phyloP scores from a whole-genome alignment of 2,888 invertebrate genomes.

The Netelia fuscicornis region DNA sequence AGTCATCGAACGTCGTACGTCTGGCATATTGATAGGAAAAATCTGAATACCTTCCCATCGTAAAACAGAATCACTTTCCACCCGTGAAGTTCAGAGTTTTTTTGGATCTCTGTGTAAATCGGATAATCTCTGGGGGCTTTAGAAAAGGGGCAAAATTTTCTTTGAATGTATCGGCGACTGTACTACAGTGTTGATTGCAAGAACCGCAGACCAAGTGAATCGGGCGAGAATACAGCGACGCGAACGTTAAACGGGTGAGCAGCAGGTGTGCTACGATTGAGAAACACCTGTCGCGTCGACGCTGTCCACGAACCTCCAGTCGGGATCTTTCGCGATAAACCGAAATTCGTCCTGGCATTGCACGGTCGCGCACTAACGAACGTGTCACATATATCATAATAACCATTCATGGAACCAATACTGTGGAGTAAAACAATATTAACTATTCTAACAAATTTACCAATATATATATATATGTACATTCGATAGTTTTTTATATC shows the following conservation, averaged over 20 bases:
- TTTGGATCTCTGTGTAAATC: constrained; percentile 1
- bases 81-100: background rate
- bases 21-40: background rate
- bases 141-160: constrained; percentile 18
- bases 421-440: constrained; percentile 47
- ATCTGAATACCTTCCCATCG: background rate
- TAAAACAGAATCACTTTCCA: background rate
- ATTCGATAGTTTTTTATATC: background rate
- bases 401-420: constrained; percentile 9
- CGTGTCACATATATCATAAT: constrained; percentile 26
- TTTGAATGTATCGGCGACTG: constrained; percentile 25
- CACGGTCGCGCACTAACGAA: constrained; percentile 16
- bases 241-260: constrained; percentile 56
- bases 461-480: background rate
- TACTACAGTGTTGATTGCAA: background rate
- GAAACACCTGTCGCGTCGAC: constrained; percentile 64
- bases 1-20: background rate
- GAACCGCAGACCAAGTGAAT: constrained; percentile 44
- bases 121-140: constrained; percentile 28
- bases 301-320: constrained; percentile 14
- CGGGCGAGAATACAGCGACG: constrained; percentile 59
- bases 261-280: constrained; percentile 68
- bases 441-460: constrained; percentile 28
- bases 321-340: constrained; percentile 31
- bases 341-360: constrained; percentile 34